Evolutionary conservation across 1,140 invertebrate genomes (phyloP), one percentile per base, ranked within the genome.

Genomic region (Heliconius himera): DNA sequence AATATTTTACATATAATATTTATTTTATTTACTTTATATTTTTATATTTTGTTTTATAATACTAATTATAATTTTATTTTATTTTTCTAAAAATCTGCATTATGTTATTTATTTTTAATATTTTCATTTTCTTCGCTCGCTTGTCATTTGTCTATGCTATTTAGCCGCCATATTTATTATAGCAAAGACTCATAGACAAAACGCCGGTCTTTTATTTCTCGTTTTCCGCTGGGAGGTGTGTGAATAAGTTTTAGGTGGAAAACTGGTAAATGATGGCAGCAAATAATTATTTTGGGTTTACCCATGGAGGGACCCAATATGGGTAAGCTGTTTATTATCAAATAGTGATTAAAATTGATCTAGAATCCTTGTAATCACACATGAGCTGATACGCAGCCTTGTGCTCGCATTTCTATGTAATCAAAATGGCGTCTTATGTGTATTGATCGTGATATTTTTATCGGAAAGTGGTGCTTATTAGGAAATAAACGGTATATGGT

Each of bases 251-350:
- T 86, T 85, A 88, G 84, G 90, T 83, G 87, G 87, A 91, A 88
- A 90, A 92, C 91, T 92, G 86, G 92, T 94, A 90, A 94, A 93
- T 93, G 89, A 98, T 98, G 97, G 97, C 97, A 93, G 97, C 97
- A 94, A 98, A 98, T 96, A 98, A 98, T 96, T 98, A 98, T 96
- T 98, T 98, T 94, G 97, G 97, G 88, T 98, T 98, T 96, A 97
- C 97, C 90, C 97, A 98, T 93, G 97, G 97, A 87, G 97, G 97
- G 93, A 98, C 98, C 88, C 97, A 98, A 96, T 98, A 98, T 95
- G 97, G 97, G 97, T 97, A 96, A 95, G 96, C 95, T 86, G 77
- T 81, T 78, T 85, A 76, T 73, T 60, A 76, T 73, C 74, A 77
- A 85, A 79, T 82, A 81, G n/a, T 79, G n/a, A 78, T 36, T 36